Evolutionary conservation across 2,797 vertebrate species (phyloP), one percentile per base, ranked within the genome.

Genomic region (Rhabdomys pumilio): DNA sequence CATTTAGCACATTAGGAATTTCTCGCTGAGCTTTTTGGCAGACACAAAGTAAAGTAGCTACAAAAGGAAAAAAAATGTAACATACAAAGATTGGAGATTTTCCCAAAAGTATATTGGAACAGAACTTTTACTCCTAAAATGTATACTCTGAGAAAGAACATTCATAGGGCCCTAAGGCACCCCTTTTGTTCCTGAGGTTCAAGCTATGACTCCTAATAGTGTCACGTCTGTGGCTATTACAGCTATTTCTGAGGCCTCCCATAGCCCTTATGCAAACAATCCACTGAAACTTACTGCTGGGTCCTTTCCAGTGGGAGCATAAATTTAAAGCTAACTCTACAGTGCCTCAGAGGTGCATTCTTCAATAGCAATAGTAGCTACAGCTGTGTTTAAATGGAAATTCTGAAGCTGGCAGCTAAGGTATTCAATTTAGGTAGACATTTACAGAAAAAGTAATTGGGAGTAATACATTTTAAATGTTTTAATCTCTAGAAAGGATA

Each of bases 1-100:
- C 95, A 75, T 91, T 97, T 97, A 97, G 82, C 97, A 97, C 93
- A 72, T 97, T 94, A 95, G 93, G 79, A 96, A 97, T 95, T 97
- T 97, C 93, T 93, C 57, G 29, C 96, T 93, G 97, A 83, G 92
- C 95, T 90, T 81, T 98, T 98, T 97, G 97, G 97, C 97, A 97
- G 86, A 41, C 92, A 24, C 57, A 89, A 95, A 96, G 80, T 75
- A 41, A 94, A 94, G 75, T 38, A 50, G 41, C 65, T 87, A 94
- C 93, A 93, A 89, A 96, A 95, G 87, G 87, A 93, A 95, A 94
- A 93, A 88, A 63, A 89, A 94, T n/a, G 59, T 59, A 91, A 93
- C 47, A 94, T 47, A 72, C 63, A 90, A 87, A 97, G 86, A 96
- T 84, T 92, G 81, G 76, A 89, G 12, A 38, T 91, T 85, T 94